A percentile compares a stretch with the other conserved stretches of the same genome.
Evolutionary conservation across 2,888 invertebrate species (phyloP).

Genomic region (Drosophila subsilvestris): DNA sequence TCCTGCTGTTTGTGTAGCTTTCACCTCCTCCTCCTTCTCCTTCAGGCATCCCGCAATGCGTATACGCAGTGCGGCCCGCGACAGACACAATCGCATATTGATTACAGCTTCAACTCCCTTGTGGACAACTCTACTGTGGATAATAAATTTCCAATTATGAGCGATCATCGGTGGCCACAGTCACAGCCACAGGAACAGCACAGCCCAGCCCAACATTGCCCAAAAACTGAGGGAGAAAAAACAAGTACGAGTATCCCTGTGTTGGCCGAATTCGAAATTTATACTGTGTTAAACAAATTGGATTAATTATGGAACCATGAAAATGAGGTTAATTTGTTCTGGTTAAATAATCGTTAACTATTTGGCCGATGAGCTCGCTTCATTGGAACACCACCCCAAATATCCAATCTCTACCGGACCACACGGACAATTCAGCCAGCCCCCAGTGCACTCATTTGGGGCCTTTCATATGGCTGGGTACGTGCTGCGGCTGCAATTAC

Average conservation of each 20-base stretch:
- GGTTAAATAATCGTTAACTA: constrained; percentile 67
- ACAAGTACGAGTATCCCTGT: background rate
- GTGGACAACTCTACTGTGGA: constrained; percentile 65
- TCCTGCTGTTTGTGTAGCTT: constrained; percentile 38
- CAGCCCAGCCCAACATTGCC: background rate
- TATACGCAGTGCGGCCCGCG: constrained; percentile 36
- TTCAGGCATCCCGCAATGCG: constrained; percentile 40
- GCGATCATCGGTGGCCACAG: constrained; percentile 41
- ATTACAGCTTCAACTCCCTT: constrained; percentile 34
- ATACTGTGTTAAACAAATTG: constrained; percentile 72
- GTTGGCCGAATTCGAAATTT: constrained; percentile 44
- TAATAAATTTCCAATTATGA: constrained; percentile 80
- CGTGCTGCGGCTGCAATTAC: constrained; percentile 54
- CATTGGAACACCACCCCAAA: background rate
- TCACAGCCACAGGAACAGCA: background rate
- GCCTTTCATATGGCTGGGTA: constrained; percentile 40
- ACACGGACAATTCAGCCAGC: constrained; percentile 3
- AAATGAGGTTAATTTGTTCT: constrained; percentile 77
- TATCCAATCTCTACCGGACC: constrained; percentile 6
- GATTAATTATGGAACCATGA: constrained; percentile 78
- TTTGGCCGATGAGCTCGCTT: constrained; percentile 13
- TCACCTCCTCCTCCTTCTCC: constrained; percentile 24
- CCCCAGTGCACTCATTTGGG: constrained; percentile 5
- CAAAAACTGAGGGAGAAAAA: background rate
- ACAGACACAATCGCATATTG: constrained; percentile 38